Evolutionary conservation across 2,797 vertebrate genomes (phyloP).

Genomic region (Galaxias olidus): DNA sequence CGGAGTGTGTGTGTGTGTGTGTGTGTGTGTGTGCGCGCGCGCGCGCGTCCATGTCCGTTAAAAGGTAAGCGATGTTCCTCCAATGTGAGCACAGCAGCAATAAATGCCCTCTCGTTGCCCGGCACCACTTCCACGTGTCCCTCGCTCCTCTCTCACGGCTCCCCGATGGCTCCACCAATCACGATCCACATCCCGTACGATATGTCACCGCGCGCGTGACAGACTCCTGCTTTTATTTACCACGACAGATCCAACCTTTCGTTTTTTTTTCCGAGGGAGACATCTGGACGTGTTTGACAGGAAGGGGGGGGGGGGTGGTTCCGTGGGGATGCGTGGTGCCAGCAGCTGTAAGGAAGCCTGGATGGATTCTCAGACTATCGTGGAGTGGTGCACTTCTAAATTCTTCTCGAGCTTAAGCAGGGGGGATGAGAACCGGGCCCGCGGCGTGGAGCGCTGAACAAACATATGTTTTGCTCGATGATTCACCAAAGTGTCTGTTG

Average conservation of each 20-base stretch:
- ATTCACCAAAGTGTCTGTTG: no score
- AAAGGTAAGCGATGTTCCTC: no score
- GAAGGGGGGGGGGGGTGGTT: neutral
- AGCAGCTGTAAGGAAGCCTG: conserved; percentile 18
- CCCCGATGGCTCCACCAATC: neutral
- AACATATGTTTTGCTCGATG: no score
- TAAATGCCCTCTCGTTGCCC: no score
- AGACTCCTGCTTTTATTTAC: conserved; percentile 11
- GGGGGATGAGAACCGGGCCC: no score
- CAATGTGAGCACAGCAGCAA: no score
- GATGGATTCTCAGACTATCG: conserved; percentile 12
- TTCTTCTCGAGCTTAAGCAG: conserved; percentile 3
- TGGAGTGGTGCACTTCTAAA: neutral
- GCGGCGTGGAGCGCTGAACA: no score
- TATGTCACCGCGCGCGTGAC: conserved; percentile 8
- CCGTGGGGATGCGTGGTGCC: neutral
- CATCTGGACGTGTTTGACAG: conserved; percentile 16
- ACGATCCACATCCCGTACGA: neutral
- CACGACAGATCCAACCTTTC: neutral
- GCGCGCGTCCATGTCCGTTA: no score
- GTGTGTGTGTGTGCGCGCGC: neutral
- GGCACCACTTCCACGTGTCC: no score
- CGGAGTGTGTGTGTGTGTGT: conserved; percentile 1
- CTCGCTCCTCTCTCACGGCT: neutral
- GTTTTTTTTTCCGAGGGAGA: neutral